A percentile compares a stretch with the other conserved stretches of the same genome.
Conservation (phyloP, 2,888 invertebrate species). For the Lucinisca nassula region DNA sequence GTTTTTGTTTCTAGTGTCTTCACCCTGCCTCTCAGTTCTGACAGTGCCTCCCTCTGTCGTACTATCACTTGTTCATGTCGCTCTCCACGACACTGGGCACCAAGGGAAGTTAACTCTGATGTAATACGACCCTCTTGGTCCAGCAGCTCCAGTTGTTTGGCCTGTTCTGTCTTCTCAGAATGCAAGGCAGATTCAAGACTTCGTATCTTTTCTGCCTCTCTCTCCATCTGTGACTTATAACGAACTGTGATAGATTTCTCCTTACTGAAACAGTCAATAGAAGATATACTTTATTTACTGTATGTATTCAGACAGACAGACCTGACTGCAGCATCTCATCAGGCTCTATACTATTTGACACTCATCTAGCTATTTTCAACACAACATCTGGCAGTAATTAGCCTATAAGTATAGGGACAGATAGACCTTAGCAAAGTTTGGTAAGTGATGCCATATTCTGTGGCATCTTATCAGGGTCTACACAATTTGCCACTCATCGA, state of each 20-base stretch:
- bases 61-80: slow-evolving; percentile 87
- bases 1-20: slow-evolving; percentile 84
- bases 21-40: slow-evolving; percentile 85
- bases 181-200: slow-evolving; percentile 80
- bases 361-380: too few relatives aligned
- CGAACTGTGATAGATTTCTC: slow-evolving; percentile 82
- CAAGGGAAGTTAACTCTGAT: slow-evolving; percentile 86
- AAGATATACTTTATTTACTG: too few relatives aligned
- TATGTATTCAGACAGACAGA: too few relatives aligned
- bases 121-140: slow-evolving; percentile 87
- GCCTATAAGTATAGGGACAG: too few relatives aligned
- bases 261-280: slow-evolving; percentile 81
- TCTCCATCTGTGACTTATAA: slow-evolving; percentile 79
- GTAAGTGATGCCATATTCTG: too few relatives aligned
- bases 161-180: slow-evolving; percentile 82
- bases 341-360: too few relatives aligned
- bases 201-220: slow-evolving; percentile 71
- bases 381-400: too few relatives aligned
- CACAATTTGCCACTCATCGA: too few relatives aligned
- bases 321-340: too few relatives aligned
- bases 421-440: too few relatives aligned
- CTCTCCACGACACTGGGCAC: slow-evolving; percentile 88
- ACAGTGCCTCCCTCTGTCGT: slow-evolving; percentile 87
- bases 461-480: too few relatives aligned
- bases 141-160: slow-evolving; percentile 81